These are phyloP conservation scores for Diceros bicornis DNA, from an alignment of 2,797 vertebrate genomes.

Conservation along the genomic window DNA sequence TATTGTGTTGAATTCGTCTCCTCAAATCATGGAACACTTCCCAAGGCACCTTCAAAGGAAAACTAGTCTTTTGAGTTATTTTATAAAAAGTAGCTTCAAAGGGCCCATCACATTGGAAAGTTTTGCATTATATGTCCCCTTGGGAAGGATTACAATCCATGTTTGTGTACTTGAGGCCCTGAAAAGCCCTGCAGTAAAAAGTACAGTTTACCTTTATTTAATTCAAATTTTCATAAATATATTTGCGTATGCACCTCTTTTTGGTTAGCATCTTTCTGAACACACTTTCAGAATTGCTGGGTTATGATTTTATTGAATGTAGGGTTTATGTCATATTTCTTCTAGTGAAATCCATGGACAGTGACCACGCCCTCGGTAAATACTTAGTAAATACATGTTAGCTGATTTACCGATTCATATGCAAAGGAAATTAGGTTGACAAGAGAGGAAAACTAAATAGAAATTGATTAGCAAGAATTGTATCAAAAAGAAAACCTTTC, in stretches of 20 bases:
- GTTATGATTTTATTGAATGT: neutral
- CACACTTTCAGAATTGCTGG: neutral
- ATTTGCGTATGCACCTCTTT: neutral
- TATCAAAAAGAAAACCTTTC: neutral
- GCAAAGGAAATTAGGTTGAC: slow-evolving; percentile 18
- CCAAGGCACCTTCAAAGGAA: slow-evolving; percentile 46
- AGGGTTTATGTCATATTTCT: neutral
- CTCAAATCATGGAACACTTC: neutral
- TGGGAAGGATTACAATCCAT: neutral
- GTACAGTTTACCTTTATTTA: slow-evolving; percentile 24
- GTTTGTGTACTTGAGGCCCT: neutral
- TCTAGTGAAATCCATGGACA: neutral
- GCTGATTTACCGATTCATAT: neutral
- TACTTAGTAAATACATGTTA: slow-evolving; percentile 33
- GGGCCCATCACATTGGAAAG: neutral
- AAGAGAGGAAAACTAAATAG: slow-evolving; percentile 18
- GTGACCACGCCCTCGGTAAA: neutral
- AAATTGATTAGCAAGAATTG: neutral
- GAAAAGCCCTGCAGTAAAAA: neutral
- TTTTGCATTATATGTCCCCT: neutral
- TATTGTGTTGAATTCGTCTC: neutral
- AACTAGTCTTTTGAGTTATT: slow-evolving; percentile 11
- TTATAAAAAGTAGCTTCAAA: slow-evolving; percentile 23
- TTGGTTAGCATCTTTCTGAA: neutral
- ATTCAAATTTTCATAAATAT: neutral